These are phyloP conservation scores for Dromius quadrimaculatus DNA, from an alignment of 2,888 invertebrate species.

Conservation along the genomic window DNA sequence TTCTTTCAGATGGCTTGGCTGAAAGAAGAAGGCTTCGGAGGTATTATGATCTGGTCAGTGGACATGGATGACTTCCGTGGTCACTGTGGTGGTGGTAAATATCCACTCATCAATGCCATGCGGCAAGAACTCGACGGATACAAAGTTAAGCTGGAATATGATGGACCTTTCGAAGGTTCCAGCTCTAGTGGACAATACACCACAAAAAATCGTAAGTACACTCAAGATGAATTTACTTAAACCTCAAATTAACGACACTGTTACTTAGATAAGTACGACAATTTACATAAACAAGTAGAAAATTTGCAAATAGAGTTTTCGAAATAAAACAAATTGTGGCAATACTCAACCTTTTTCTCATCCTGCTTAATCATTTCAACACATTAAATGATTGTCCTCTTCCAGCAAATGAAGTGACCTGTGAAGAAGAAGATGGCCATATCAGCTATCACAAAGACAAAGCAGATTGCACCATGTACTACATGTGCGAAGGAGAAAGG, in stretches of 20 bases:
- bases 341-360: too few species aligned
- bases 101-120: conserved; percentile 89
- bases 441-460: conserved; percentile 93
- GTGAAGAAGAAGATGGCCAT: conserved; percentile 95
- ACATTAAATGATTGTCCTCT: background rate
- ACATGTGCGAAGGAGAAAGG: conserved; percentile 95
- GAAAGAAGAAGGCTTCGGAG: conserved; percentile 93
- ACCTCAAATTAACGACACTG: too few species aligned
- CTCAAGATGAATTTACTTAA: too few species aligned
- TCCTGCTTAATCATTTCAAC: conserved; percentile 7
- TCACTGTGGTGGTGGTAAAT: conserved; percentile 90
- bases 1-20: conserved; percentile 91
- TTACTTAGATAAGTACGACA: too few species aligned
- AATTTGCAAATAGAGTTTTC: too few species aligned
- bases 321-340: too few species aligned
- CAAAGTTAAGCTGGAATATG: conserved; percentile 84
- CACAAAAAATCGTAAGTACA: conserved; percentile 91
- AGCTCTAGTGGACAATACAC: conserved; percentile 82
- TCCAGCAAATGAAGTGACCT: conserved; percentile 86
- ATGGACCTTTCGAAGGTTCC: conserved; percentile 86
- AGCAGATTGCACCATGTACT: conserved; percentile 93
- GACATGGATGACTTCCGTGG: conserved; percentile 97
- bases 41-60: conserved; percentile 97
- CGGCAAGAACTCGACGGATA: conserved; percentile 87
- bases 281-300: too few species aligned